Evolutionary conservation across 2,888 invertebrate genomes (phyloP), one percentile per base, ranked within the genome.

Genomic region (Drosophila incognita): DNA sequence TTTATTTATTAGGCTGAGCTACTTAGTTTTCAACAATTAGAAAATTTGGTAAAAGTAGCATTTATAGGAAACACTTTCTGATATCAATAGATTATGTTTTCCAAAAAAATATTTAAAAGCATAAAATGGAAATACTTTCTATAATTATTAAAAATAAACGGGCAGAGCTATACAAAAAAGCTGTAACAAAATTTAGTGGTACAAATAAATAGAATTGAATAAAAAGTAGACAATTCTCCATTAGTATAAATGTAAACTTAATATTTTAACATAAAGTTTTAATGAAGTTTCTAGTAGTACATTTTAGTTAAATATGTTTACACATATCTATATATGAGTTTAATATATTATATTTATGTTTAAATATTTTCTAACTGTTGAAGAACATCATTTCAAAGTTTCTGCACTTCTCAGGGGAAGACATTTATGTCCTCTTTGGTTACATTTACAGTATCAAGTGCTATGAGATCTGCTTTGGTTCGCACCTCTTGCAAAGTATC

Each of bases 391-490:
- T 24, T 46, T 13, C 1, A 18, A 4, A 27, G 8, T n/a, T 13
- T 11, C 13, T 27, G 8, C 18, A 10, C 6, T 24, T 24, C 2
- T 29, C 8, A 42, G 8, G 42, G 33, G 2, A 27, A 53, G 15
- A 63, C 36, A 24, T 53, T 40, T 10, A 4, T 29, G 1, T 35
- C n/a, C 1, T 65, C 29, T 4, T n/a, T n/a, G 7, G 73, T 74
- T 33, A 42, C 64, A 29, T 76, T 73, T 1, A 59, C 35, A 21
- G 60, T 36, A 8, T 67, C 61, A 7, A 51, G 58, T 4, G 69
- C 76, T 29, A 80, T 57, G 1, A 69, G 63, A 10, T 77, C 52
- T 4, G 61, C 63, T 21, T 73, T 76, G 48, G 57, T 52, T 18
- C 10, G 24, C 7, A 52, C 36, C 40, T 74, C 46, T 2, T 29